Conservation (phyloP, 2,888 invertebrate species). For the Yponomeuta malinellus region DNA sequence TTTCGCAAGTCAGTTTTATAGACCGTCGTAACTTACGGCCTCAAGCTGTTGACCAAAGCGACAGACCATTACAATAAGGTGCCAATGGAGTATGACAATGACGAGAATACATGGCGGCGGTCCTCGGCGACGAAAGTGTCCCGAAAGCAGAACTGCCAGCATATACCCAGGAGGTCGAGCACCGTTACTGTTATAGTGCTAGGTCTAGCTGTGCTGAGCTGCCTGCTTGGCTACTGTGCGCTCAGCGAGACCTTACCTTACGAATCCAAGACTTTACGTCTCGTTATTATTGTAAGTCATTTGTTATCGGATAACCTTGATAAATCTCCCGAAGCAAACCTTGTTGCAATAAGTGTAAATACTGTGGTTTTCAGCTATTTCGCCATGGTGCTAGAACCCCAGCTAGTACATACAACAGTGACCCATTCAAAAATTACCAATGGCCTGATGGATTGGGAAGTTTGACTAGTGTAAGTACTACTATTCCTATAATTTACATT, state of each 20-base stretch:
- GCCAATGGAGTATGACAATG: conserved; percentile 60
- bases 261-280: conserved; percentile 61
- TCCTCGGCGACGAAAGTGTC: conserved; percentile 43
- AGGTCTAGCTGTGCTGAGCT: conserved; percentile 63
- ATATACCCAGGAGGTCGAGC: conserved; percentile 52
- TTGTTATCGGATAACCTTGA: not conserved
- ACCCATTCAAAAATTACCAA: conserved; percentile 82
- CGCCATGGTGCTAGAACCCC: conserved; percentile 91
- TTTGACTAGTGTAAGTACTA: conserved; percentile 81
- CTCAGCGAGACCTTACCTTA: conserved; percentile 64
- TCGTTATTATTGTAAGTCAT: conserved; percentile 58
- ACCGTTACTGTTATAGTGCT: conserved; percentile 59
- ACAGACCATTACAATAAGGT: not conserved
- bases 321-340: not conserved
- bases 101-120: conserved; percentile 60
- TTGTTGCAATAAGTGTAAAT: not conserved
- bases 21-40: not conserved
- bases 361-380: conserved; percentile 75
- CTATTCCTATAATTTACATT: no score
- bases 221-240: conserved; percentile 66
- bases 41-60: conserved; percentile 1
- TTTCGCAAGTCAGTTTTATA: not conserved
- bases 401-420: conserved; percentile 83
- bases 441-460: conserved; percentile 91
- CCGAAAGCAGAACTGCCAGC: conserved; percentile 39